Evolutionary conservation across 2,797 vertebrate species (phyloP), one percentile per base, ranked within the genome.

Genomic region (Streptopelia turtur): DNA sequence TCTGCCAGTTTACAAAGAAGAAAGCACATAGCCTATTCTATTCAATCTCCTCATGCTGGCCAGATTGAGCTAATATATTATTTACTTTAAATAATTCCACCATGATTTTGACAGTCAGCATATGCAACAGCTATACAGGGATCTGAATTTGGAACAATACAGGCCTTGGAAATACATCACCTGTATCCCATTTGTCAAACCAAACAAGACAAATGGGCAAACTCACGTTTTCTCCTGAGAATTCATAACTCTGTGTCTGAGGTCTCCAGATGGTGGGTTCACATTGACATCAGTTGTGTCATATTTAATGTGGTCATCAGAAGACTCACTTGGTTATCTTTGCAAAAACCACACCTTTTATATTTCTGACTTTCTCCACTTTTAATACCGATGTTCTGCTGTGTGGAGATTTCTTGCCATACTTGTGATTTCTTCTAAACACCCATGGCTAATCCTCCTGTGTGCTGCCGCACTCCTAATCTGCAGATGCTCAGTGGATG

Each of bases 321-420:
- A 94, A 81, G 79, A 60, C 33, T 82, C 50, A 49, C 75, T 70
- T 93, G 74, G 68, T 66, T 49, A 80, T 56, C 59, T 90, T 65
- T n/a, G 59, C 68, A 93, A 96, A 95, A 88, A 79, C 71, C 92
- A 83, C 66, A 89, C 83, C 89, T 96, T 87, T 84, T 72, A 10
- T 72, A 57, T 90, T 66, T 78, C 41, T 61, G 71, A 78, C 65
- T 72, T 60, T 72, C 83, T 72, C 41, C 24, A 20, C 57, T 85
- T 83, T 89, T 80, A 70, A 56, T 78, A 45, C 70, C 78, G n/a
- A 45, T 70, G 49, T 80, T 91, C 88, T 93, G 53, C 71, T 76
- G 56, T 25, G 13, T 75, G 72, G 41, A 41, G 80, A 41, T 83
- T 96, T 96, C 21, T 59, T 50, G 64, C 75, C 35, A 75, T 33